Percentiles rank a stretch among this genome's conserved stretches.
Evolutionary conservation across 2,113 vertebrate species (phyloP).

Genomic region (Glaucomys volans): DNA sequence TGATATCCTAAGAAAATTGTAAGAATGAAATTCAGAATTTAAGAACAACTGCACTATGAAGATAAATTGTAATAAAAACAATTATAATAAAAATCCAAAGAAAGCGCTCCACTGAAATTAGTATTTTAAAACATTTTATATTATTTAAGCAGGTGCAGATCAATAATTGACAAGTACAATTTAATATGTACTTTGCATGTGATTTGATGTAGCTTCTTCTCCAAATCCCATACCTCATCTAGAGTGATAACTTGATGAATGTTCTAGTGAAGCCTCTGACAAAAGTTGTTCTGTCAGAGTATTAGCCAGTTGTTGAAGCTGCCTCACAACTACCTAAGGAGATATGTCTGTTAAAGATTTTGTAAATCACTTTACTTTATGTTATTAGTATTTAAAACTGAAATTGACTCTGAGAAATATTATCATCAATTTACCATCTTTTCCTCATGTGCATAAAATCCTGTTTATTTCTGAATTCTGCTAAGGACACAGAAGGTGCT

Average conservation of each 20-base stretch:
- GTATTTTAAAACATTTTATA: background rate
- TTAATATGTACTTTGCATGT: conserved; percentile 91
- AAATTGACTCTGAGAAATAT: background rate
- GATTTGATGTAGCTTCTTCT: conserved; percentile 90
- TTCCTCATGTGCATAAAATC: background rate
- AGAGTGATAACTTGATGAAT: conserved; percentile 90
- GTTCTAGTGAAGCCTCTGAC: conserved; percentile 95
- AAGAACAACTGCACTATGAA: background rate
- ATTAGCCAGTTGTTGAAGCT: conserved; percentile 94
- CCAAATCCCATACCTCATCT: conserved; percentile 90
- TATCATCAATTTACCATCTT: background rate
- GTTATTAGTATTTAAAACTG: background rate
- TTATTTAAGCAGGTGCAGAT: background rate
- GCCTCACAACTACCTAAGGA: conserved; percentile 88
- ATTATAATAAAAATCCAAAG: background rate
- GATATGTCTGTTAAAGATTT: conserved; percentile 56
- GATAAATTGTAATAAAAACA: background rate
- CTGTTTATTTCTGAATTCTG: background rate
- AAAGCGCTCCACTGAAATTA: background rate
- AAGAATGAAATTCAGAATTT: conserved; percentile 30
- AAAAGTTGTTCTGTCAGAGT: conserved; percentile 94
- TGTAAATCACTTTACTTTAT: background rate
- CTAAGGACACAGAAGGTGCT: background rate
- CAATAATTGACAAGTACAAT: background rate
- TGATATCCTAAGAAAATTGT: background rate